A percentile compares a stretch with the other conserved stretches of the same genome.
Evolutionary conservation across 2,797 vertebrate species (phyloP).

Genomic region (Distichodus sexfasciatus): DNA sequence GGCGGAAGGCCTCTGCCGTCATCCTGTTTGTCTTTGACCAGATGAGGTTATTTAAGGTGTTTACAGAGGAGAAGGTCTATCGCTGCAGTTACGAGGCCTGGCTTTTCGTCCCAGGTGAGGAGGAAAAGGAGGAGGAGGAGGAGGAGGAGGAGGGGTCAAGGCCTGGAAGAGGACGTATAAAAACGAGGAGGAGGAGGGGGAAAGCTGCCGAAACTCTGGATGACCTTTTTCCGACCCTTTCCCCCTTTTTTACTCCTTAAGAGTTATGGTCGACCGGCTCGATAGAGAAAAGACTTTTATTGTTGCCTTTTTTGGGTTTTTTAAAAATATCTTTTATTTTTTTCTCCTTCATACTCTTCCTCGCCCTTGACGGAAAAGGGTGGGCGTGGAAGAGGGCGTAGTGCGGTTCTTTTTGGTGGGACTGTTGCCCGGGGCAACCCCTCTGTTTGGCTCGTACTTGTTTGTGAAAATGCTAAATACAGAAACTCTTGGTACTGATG

Average conservation of each 20-base stretch:
- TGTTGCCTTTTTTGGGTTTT: conserved; percentile 22
- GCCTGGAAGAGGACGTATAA: conserved; percentile 55
- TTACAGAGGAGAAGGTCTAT: conserved; percentile 63
- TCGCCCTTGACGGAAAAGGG: background rate
- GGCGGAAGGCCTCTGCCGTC: conserved; percentile 25
- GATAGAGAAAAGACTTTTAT: conserved; percentile 27
- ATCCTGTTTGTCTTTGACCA: conserved; percentile 65
- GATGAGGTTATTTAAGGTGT: conserved; percentile 68
- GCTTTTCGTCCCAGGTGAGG: conserved; percentile 54
- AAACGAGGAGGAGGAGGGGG: background rate
- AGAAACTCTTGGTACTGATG: too few species aligned
- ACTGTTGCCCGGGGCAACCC: conserved; percentile 25
- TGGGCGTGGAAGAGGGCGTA: conserved; percentile 27
- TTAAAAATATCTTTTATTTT: background rate
- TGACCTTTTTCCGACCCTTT: conserved; percentile 51
- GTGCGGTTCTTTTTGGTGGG: conserved; percentile 7
- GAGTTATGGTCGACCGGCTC: conserved; percentile 28
- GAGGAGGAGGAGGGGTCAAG: conserved; percentile 64
- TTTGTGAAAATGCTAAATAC: background rate
- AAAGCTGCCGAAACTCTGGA: background rate
- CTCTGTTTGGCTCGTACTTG: conserved; percentile 17
- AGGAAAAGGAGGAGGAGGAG: conserved; percentile 54
- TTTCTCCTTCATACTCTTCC: background rate
- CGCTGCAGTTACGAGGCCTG: conserved; percentile 44
- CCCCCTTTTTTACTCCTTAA: conserved; percentile 42